These are phyloP conservation scores for Hymenopus coronatus DNA, from an alignment of 2,888 invertebrate species.

Conservation along the genomic window DNA sequence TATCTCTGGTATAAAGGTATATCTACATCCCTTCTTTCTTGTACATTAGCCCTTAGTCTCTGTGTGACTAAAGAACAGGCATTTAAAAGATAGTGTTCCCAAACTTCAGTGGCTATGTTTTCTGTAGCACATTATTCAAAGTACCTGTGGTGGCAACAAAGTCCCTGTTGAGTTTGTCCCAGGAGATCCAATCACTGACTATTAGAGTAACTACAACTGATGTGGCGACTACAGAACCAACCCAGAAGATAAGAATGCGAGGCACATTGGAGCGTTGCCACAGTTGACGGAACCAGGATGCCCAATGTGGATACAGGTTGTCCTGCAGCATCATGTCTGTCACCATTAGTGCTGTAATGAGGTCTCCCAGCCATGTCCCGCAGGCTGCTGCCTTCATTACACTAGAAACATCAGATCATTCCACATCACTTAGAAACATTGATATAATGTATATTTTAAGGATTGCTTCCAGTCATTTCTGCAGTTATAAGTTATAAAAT, in stretches of 20 bases:
- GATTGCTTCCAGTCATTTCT: too few species aligned
- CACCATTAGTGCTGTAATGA: conserved; percentile 54
- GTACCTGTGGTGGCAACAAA: conserved; percentile 49
- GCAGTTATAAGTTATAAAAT: too few species aligned
- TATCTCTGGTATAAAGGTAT: too few species aligned
- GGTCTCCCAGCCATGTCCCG: conserved; percentile 53
- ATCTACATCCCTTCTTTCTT: too few species aligned
- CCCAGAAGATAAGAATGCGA: conserved; percentile 52
- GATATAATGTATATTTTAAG: too few species aligned
- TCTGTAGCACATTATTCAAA: not conserved
- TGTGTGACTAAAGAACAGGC: too few species aligned
- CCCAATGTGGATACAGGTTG: conserved; percentile 51
- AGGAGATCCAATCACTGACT: conserved; percentile 50
- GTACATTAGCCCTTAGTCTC: too few species aligned
- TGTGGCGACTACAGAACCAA: conserved; percentile 45
- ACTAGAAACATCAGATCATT: conserved; percentile 32
- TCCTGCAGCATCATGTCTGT: conserved; percentile 55
- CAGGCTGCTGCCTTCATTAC: conserved; percentile 53
- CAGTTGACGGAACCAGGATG: conserved; percentile 39
- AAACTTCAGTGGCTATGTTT: not conserved
- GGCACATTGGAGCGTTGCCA: conserved; percentile 47
- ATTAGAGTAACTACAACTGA: conserved; percentile 49
- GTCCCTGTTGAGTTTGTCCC: conserved; percentile 51
- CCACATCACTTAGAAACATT: not conserved
- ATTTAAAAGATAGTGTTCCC: too few species aligned